Evolutionary conservation across 1,140 invertebrate genomes (phyloP).

Genomic region (Orussus abietinus): DNA sequence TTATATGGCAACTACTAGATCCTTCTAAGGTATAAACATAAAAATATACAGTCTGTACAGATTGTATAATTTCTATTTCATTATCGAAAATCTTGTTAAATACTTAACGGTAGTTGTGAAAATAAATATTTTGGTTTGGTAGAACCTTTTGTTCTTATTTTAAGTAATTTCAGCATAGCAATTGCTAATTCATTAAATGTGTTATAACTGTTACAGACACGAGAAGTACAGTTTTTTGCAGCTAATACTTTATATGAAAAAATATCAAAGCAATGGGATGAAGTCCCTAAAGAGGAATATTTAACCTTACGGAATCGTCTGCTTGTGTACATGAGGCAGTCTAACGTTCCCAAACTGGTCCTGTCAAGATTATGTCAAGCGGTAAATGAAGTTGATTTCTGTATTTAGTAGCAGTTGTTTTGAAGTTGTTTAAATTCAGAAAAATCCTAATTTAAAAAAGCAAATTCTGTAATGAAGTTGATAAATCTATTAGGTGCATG

Average conservation of each 20-base stretch:
- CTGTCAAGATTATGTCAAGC: conserved; percentile 82
- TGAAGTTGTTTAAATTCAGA: too few species aligned
- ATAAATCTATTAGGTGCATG: not conserved
- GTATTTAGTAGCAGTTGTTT: not conserved
- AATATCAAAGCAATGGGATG: conserved; percentile 79
- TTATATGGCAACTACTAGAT: conserved; percentile 81
- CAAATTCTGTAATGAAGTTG: too few species aligned
- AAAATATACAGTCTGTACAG: not conserved
- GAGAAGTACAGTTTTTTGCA: conserved; percentile 89
- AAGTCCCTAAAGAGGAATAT: conserved; percentile 76
- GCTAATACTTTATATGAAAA: conserved; percentile 85
- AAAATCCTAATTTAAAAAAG: too few species aligned
- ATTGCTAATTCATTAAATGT: conserved; percentile 10
- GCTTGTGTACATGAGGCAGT: conserved; percentile 68
- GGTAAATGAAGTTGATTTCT: conserved; percentile 51
- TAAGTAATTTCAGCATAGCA: too few species aligned
- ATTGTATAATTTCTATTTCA: too few species aligned
- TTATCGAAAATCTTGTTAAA: conserved; percentile 10
- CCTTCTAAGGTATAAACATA: conserved; percentile 63
- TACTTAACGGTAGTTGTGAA: conserved; percentile 1
- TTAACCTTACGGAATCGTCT: conserved; percentile 70
- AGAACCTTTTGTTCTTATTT: too few species aligned
- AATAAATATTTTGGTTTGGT: too few species aligned
- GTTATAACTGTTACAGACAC: conserved; percentile 57
- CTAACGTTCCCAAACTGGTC: conserved; percentile 76